A percentile compares a stretch with the other conserved stretches of the same genome.
phyloP scores from a whole-genome alignment of 2,113 vertebrate genomes.

The Pollachius pollachius region DNA sequence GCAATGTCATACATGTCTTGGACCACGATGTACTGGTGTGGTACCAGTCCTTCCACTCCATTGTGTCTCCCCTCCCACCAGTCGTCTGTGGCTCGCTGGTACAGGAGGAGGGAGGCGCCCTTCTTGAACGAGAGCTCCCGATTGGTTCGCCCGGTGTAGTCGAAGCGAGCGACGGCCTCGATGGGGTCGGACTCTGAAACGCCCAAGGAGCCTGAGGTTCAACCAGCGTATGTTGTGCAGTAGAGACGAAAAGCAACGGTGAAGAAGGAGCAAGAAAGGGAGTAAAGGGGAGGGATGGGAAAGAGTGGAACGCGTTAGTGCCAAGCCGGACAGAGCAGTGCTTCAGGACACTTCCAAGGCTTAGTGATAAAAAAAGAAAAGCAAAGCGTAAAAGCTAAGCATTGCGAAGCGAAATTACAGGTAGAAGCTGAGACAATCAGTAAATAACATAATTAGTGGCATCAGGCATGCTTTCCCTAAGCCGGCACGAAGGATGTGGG shows the following conservation, averaged over 20 bases:
- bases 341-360: neutral
- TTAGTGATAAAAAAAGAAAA: neutral
- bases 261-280: conserved; percentile 27
- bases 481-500: too few species aligned
- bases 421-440: too few species aligned
- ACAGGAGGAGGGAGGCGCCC: conserved; percentile 88
- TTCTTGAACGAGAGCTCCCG: conserved; percentile 94
- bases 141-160: conserved; percentile 88
- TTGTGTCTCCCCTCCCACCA: conserved; percentile 97
- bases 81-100: conserved; percentile 88
- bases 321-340: conserved; percentile 59
- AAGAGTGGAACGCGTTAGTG: conserved; percentile 49
- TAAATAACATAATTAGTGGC: too few species aligned
- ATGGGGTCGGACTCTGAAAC: conserved; percentile 90
- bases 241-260: conserved; percentile 14
- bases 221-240: conserved; percentile 25
- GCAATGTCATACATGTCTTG: conserved; percentile 87
- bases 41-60: conserved; percentile 87
- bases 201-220: conserved; percentile 72
- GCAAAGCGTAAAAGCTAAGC: too few species aligned
- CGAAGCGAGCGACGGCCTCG: conserved; percentile 91
- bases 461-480: too few species aligned
- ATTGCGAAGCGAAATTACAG: too few species aligned
- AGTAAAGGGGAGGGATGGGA: conserved; percentile 12
- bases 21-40: conserved; percentile 93